phyloP scores from a whole-genome alignment of 2,888 invertebrate species.

The Lomographa bimaculata region DNA sequence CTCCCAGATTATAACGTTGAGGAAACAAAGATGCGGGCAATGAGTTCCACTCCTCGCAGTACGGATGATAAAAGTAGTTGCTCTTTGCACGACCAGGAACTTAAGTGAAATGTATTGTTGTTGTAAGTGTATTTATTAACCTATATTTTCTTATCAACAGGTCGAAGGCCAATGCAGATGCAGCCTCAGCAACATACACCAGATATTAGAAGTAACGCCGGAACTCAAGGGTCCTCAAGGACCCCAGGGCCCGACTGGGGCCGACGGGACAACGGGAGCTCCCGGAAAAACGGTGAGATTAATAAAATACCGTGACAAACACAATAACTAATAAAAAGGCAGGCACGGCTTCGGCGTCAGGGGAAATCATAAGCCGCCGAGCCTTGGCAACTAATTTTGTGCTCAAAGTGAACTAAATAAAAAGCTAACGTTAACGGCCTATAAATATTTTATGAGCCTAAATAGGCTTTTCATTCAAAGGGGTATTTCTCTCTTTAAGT shows the following conservation, averaged over 20 bases:
- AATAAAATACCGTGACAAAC: slow-evolving; percentile 31
- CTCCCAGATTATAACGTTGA: too few species aligned
- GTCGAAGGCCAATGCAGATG: slow-evolving; percentile 87
- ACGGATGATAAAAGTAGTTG: too few species aligned
- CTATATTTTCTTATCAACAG: too few species aligned
- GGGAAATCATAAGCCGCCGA: slow-evolving; percentile 33
- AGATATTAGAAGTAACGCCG: slow-evolving; percentile 84
- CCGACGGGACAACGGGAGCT: slow-evolving; percentile 90
- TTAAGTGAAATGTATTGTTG: too few species aligned
- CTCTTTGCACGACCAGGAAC: too few species aligned
- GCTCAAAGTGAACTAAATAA: slow-evolving; percentile 26
- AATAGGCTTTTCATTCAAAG: slow-evolving; percentile 24
- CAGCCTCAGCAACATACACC: slow-evolving; percentile 86
- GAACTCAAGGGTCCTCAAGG: slow-evolving; percentile 87
- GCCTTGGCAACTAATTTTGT: slow-evolving; percentile 32
- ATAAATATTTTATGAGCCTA: slow-evolving; percentile 31
- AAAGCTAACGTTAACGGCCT: slow-evolving; percentile 23
- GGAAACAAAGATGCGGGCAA: too few species aligned
- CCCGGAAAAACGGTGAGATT: slow-evolving; percentile 89
- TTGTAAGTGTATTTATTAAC: too few species aligned
- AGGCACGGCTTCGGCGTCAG: slow-evolving; percentile 13
- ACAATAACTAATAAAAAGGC: slow-evolving; percentile 31
- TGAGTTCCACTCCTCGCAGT: too few species aligned
- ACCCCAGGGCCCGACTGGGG: slow-evolving; percentile 86
- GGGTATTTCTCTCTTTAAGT: too few species aligned